Conservation (phyloP, 37 sponge, comb jelly and placozoan species). For the Spongilla lacustris region DNA sequence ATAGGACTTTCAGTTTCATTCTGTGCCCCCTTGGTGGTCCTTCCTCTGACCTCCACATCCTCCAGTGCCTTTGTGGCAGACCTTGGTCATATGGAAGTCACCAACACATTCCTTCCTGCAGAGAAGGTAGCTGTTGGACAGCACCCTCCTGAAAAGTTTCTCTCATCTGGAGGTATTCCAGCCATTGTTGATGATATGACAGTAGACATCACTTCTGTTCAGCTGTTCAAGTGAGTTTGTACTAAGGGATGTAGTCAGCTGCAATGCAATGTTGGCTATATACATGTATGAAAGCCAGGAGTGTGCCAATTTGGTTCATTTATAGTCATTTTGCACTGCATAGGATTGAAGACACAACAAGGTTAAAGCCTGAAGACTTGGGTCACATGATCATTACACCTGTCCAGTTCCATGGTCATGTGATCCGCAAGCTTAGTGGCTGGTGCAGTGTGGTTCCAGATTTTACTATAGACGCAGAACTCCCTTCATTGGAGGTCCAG, state of each 20-base stretch:
- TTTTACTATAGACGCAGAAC: conserved; percentile 16
- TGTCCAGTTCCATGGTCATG: conserved; percentile 31
- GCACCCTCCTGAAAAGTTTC: background rate
- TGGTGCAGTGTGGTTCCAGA: conserved; percentile 42
- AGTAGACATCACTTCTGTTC: conserved; percentile 27
- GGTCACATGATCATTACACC: conserved; percentile 51
- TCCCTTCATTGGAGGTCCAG: conserved; percentile 27
- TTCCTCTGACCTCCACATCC: conserved; percentile 34
- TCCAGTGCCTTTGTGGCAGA: conserved; percentile 44
- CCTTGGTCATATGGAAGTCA: conserved; percentile 43
- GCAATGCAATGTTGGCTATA: background rate
- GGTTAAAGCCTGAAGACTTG: background rate
- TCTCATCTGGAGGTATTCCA: conserved; percentile 7
- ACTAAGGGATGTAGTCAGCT: background rate
- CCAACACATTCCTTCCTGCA: conserved; percentile 38
- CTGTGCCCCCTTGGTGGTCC: conserved; percentile 35
- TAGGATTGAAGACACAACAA: background rate
- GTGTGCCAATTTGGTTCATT: background rate
- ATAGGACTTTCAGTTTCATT: conserved; percentile 6
- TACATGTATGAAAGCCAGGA: background rate
- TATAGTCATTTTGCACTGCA: background rate
- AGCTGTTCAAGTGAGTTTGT: conserved; percentile 32
- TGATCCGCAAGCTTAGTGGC: conserved; percentile 43
- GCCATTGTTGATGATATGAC: conserved; percentile 53
- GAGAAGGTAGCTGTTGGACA: conserved; percentile 1